Conservation (phyloP, 2,797 vertebrate genomes). For the Vireo griseus region DNA sequence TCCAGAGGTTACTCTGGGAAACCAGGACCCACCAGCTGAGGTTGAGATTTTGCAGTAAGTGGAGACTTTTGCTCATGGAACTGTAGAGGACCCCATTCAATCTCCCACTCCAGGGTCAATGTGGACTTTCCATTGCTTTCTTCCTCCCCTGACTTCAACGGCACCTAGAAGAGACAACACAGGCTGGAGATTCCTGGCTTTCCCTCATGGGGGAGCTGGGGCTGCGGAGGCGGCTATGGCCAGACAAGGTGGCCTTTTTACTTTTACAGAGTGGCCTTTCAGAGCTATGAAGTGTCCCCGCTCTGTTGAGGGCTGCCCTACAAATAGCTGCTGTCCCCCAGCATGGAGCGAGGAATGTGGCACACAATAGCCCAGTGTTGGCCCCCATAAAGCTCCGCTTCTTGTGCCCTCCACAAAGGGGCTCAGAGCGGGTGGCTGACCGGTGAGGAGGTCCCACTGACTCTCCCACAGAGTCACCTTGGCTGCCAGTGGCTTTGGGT, state of each 20-base stretch:
- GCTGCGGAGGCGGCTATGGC: not conserved
- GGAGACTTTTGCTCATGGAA: not conserved
- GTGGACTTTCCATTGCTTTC: not conserved
- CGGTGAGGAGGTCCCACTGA: not conserved
- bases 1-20: not conserved
- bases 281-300: conserved; percentile 53
- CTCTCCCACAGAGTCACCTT: not conserved
- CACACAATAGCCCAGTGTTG: conserved; percentile 74
- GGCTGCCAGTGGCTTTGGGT: not conserved
- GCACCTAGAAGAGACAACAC: not conserved
- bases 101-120: not conserved
- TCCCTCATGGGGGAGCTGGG: not conserved
- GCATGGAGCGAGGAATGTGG: conserved; percentile 61
- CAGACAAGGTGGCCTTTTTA: conserved; percentile 60
- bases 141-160: not conserved
- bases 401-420: conserved; percentile 58
- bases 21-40: not conserved
- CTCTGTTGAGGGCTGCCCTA: conserved; percentile 44
- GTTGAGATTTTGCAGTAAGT: accelerated
- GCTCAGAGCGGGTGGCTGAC: conserved; percentile 27
- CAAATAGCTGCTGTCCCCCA: conserved; percentile 28
- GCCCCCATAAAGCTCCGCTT: conserved; percentile 68
- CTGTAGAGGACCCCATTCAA: not conserved
- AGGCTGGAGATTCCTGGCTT: not conserved
- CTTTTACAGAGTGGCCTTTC: conserved; percentile 57